Evolutionary conservation across 2,797 vertebrate genomes (phyloP).

Genomic region (Kryptolebias ocellatus): DNA sequence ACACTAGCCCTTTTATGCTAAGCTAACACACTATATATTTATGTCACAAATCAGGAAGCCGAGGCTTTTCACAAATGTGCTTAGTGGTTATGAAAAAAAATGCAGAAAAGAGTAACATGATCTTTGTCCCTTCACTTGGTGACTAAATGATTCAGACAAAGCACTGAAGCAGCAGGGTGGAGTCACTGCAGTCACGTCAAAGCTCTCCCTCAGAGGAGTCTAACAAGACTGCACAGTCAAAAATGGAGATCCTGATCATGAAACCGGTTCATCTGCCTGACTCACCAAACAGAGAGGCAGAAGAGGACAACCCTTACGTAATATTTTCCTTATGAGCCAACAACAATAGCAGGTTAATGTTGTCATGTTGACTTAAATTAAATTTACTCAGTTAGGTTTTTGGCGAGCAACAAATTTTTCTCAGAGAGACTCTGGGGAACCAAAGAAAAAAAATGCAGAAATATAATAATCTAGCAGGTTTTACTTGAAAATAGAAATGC

Average conservation of each 20-base stretch:
- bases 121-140: slow-evolving; percentile 28
- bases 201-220: slow-evolving; percentile 32
- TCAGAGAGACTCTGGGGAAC: background rate
- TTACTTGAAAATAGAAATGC: background rate
- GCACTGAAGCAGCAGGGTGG: slow-evolving; percentile 45
- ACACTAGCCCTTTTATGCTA: too few relatives aligned
- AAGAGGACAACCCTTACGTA: background rate
- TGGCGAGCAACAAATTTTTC: background rate
- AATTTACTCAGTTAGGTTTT: background rate
- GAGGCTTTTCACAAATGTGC: background rate
- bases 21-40: background rate
- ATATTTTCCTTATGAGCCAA: background rate
- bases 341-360: background rate
- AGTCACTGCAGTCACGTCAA: slow-evolving; percentile 50
- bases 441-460: background rate
- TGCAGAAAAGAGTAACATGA: slow-evolving; percentile 15
- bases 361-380: background rate
- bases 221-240: slow-evolving; percentile 18
- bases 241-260: slow-evolving; percentile 25
- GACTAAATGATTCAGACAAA: slow-evolving; percentile 22
- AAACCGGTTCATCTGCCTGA: slow-evolving; percentile 21
- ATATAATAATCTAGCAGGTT: background rate
- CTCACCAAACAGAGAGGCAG: slow-evolving; percentile 5
- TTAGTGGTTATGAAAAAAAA: background rate
- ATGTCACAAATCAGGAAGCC: background rate